Percentiles rank a stretch among this genome's conserved stretches.
Conservation (phyloP, 1,140 invertebrate genomes). For the Papilio dardanus region DNA sequence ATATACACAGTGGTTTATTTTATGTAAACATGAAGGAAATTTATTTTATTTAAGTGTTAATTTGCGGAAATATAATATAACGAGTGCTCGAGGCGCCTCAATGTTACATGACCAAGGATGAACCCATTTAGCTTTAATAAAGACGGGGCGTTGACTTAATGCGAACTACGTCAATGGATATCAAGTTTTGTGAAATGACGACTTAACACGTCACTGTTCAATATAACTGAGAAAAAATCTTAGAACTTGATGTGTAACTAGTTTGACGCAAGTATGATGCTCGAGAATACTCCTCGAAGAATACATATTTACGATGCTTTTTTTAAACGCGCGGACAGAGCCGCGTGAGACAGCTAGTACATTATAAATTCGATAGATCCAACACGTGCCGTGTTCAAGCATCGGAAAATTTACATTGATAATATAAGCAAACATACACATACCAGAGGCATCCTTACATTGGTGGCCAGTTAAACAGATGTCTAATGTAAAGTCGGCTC, state of each 20-base stretch:
- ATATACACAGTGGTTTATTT: conserved; percentile 29
- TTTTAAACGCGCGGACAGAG: too few relatives aligned
- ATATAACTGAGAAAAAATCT: conserved; percentile 2
- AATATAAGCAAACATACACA: conserved; percentile 32
- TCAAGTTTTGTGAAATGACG: conserved; percentile 4
- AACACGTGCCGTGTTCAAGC: conserved; percentile 18
- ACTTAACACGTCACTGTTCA: background rate
- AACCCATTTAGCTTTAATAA: conserved; percentile 15
- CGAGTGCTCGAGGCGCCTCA: conserved; percentile 27
- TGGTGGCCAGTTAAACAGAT: conserved; percentile 37
- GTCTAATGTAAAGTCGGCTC: conserved; percentile 36
- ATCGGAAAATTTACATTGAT: conserved; percentile 25
- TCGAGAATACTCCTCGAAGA: background rate
- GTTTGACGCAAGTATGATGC: background rate
- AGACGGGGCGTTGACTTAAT: conserved; percentile 17
- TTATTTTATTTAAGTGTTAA: conserved; percentile 35
- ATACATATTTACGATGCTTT: too few relatives aligned
- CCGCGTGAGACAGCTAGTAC: too few relatives aligned
- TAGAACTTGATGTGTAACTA: background rate
- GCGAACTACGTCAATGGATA: background rate
- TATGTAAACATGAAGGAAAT: conserved; percentile 18
- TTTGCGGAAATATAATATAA: conserved; percentile 34
- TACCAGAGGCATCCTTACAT: conserved; percentile 21
- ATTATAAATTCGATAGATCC: background rate
- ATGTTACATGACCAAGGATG: conserved; percentile 29